These are phyloP conservation scores for Cataglyphis albicans DNA, from an alignment of 2,888 invertebrate genomes.

Conservation along the genomic window DNA sequence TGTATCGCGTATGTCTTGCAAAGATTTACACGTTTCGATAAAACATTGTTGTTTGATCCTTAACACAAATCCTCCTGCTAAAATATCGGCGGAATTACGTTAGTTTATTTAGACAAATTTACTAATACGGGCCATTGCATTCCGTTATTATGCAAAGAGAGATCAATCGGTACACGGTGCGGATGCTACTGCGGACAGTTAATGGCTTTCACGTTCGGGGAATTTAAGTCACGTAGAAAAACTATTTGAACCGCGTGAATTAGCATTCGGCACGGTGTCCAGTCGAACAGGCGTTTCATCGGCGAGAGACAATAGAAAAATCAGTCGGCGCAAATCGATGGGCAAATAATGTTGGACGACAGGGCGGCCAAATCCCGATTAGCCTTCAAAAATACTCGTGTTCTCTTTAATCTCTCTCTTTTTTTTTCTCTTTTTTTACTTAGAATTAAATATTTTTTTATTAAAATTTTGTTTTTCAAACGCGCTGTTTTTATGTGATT, in stretches of 20 bases:
- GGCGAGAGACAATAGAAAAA: constrained; percentile 78
- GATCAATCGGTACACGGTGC: constrained; percentile 69
- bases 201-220: constrained; percentile 76
- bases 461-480: constrained; percentile 6
- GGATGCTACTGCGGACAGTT: constrained; percentile 57
- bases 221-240: constrained; percentile 84
- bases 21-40: neutral
- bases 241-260: constrained; percentile 81
- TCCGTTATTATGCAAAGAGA: constrained; percentile 56
- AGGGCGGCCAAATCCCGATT: constrained; percentile 64
- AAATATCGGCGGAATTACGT: neutral
- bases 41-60: constrained; percentile 22
- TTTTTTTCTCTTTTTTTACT: neutral
- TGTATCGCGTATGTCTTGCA: neutral
- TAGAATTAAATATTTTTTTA: constrained; percentile 20
- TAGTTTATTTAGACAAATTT: constrained; percentile 37
- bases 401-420: constrained; percentile 6
- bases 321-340: constrained; percentile 75
- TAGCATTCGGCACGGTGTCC: constrained; percentile 78
- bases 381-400: constrained; percentile 58
- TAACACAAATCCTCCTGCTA: constrained; percentile 8
- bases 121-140: constrained; percentile 39
- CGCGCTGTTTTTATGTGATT: neutral
- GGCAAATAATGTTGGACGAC: constrained; percentile 79
- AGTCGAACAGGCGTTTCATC: constrained; percentile 71